Evolutionary conservation across 1,140 invertebrate species (phyloP).

Genomic region (Saxidomus purpurata): DNA sequence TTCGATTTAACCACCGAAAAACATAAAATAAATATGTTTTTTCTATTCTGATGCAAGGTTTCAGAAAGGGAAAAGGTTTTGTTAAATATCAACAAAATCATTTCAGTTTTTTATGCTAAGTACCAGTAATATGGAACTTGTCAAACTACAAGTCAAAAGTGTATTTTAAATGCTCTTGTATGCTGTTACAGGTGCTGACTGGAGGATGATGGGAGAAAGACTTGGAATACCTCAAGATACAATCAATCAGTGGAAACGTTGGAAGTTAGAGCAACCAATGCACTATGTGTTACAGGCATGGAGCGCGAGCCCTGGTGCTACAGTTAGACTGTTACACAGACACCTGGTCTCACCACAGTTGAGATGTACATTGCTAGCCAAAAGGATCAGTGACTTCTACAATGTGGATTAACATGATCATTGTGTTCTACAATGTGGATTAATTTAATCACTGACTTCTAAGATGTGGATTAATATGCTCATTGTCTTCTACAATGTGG

Average conservation of each 20-base stretch:
- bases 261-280: constrained; percentile 83
- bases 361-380: constrained; percentile 81
- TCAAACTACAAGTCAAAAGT: too few species aligned
- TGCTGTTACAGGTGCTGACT: constrained; percentile 81
- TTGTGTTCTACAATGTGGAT: too few species aligned
- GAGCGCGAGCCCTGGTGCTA: constrained; percentile 82
- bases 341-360: constrained; percentile 85
- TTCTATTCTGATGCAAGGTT: too few species aligned
- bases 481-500: constrained; percentile 85
- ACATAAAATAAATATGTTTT: too few species aligned
- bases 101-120: too few species aligned
- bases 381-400: constrained; percentile 85
- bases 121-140: too few species aligned
- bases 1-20: too few species aligned
- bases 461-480: too few species aligned
- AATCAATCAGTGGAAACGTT: constrained; percentile 81
- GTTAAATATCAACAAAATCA: too few species aligned
- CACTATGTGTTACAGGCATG: constrained; percentile 83
- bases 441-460: too few species aligned
- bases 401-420: constrained; percentile 82
- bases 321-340: constrained; percentile 84
- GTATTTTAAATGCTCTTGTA: too few species aligned
- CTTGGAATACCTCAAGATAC: constrained; percentile 82
- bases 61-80: too few species aligned
- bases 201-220: constrained; percentile 83